Evolutionary conservation across 2,113 vertebrate genomes (phyloP).

Genomic region (Hemiprocne comata): DNA sequence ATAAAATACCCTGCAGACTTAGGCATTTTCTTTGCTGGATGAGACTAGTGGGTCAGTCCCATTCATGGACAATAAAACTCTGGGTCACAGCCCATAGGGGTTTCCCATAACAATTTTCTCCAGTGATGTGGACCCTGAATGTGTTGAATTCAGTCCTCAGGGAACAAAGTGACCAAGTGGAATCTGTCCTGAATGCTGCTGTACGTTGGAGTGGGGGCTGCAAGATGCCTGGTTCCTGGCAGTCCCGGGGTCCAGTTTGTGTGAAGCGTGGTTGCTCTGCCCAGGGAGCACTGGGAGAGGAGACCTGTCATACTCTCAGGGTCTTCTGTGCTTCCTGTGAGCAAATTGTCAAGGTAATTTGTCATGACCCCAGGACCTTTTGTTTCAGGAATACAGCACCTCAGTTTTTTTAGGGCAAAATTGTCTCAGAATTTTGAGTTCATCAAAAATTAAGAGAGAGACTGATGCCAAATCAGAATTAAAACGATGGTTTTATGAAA

Average conservation of each 20-base stretch:
- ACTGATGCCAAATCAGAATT: not conserved
- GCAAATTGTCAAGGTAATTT: not conserved
- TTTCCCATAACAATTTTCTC: not conserved
- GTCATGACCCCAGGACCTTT: not conserved
- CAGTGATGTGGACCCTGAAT: not conserved
- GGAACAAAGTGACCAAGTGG: not conserved
- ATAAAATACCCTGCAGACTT: not conserved
- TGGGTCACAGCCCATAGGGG: accelerated
- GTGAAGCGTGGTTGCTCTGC: not conserved
- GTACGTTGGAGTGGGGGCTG: not conserved
- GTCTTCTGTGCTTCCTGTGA: not conserved
- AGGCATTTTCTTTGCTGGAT: not conserved
- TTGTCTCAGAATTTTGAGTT: not conserved
- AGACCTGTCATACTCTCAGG: not conserved
- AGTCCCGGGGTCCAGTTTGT: not conserved
- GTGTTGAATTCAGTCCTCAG: not conserved
- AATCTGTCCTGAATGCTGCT: not conserved
- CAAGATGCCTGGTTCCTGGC: not conserved
- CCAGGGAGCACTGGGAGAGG: not conserved
- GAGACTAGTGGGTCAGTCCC: not conserved
- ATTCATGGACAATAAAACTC: accelerated
- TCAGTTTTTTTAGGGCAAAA: not conserved
- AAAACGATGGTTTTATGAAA: not conserved
- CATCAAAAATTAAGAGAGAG: not conserved
- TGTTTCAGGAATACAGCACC: not conserved